Percentiles rank a stretch among this genome's conserved stretches.
phyloP scores from a whole-genome alignment of 2,797 vertebrate species.

The Telmatherina bonti region DNA sequence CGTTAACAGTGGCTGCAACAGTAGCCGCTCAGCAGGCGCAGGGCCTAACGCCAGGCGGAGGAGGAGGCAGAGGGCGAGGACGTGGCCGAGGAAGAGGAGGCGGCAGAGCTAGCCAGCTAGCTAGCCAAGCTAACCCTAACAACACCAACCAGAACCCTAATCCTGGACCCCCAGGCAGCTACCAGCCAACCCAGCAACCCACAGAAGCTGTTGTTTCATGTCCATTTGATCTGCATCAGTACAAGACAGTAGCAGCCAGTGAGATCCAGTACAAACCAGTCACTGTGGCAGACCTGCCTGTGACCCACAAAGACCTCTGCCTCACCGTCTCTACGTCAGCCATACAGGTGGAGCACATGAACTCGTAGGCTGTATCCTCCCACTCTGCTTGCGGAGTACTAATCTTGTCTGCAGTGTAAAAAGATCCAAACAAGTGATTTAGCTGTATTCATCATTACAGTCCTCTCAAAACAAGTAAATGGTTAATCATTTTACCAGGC shows the following conservation, averaged over 20 bases:
- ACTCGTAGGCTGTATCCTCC: conserved; percentile 85
- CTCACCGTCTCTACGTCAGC: conserved; percentile 97
- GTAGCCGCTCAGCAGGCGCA: conserved; percentile 88
- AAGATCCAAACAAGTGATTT: conserved; percentile 50
- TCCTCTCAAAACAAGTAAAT: conserved; percentile 27
- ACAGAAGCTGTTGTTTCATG: conserved; percentile 79
- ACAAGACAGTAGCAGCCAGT: conserved; percentile 89
- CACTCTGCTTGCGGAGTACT: conserved; percentile 34
- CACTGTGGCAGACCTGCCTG: conserved; percentile 82
- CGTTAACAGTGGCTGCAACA: conserved; percentile 84
- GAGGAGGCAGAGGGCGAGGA: conserved; percentile 76
- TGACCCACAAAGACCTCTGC: conserved; percentile 97
- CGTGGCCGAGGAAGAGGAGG: conserved; percentile 82
- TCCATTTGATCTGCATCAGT: conserved; percentile 97
- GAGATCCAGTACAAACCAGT: conserved; percentile 88
- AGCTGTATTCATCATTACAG: conserved; percentile 36
- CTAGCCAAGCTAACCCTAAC: conserved; percentile 76
- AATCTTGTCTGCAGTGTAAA: conserved; percentile 51
- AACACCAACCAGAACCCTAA: conserved; percentile 80
- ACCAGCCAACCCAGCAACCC: conserved; percentile 76
- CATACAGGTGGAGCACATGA: conserved; percentile 97
- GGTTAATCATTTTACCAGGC: background rate
- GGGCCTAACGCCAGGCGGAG: conserved; percentile 65
- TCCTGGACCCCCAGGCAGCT: conserved; percentile 76
- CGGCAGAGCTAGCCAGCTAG: conserved; percentile 66